Evolutionary conservation across 2,113 vertebrate genomes (phyloP).

Genomic region (Hippocampus barbouri): DNA sequence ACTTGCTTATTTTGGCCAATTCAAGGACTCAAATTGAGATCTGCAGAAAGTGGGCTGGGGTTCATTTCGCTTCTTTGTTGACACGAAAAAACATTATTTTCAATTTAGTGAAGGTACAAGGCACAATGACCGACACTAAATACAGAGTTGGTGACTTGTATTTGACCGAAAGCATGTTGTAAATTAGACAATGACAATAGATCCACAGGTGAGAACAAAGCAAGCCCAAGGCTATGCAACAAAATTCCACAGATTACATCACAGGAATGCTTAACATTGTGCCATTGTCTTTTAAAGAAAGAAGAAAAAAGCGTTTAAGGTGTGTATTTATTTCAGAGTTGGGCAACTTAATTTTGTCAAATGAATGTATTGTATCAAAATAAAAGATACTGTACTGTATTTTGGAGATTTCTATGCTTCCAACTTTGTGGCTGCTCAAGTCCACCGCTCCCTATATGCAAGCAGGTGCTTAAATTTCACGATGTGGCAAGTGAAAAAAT

Average conservation of each 20-base stretch:
- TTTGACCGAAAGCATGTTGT: conserved; percentile 30
- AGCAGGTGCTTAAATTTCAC: too few relatives aligned
- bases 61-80: too few relatives aligned
- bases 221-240: conserved; percentile 44
- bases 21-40: neutral
- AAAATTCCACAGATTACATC: conserved; percentile 30
- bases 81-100: too few relatives aligned
- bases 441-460: too few relatives aligned
- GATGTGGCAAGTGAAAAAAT: too few relatives aligned
- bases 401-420: neutral
- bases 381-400: neutral
- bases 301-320: neutral
- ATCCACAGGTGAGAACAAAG: neutral
- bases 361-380: too few relatives aligned
- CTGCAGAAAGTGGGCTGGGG: too few relatives aligned
- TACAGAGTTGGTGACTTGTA: conserved; percentile 8
- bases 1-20: neutral
- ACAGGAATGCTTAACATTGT: conserved; percentile 13
- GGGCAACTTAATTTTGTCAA: neutral
- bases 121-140: conserved; percentile 20
- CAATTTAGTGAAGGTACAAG: too few relatives aligned
- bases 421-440: neutral
- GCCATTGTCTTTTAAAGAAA: neutral
- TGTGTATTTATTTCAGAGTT: neutral
- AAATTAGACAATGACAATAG: conserved; percentile 30